Percentiles rank a stretch among this genome's conserved stretches.
Conservation (phyloP, 1,140 invertebrate species). For the Hypothenemus hampei region DNA sequence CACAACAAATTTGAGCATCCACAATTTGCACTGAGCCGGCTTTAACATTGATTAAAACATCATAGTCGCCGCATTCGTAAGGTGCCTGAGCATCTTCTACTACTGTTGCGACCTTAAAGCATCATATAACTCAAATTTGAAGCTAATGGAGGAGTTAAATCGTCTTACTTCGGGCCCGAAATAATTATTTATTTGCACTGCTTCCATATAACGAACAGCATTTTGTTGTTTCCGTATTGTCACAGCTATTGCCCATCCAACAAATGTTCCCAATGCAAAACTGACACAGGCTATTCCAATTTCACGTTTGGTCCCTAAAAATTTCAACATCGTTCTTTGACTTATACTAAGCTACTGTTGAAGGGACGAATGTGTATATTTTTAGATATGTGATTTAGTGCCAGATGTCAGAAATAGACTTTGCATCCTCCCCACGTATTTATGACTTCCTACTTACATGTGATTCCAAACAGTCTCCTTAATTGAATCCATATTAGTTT, state of each 20-base stretch:
- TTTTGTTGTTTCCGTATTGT: slow-evolving; percentile 40
- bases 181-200: slow-evolving; percentile 52
- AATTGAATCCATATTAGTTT: slow-evolving; percentile 33
- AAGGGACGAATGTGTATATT: background rate
- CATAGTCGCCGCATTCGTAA: slow-evolving; percentile 51
- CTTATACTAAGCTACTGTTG: background rate
- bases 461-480: slow-evolving; percentile 28
- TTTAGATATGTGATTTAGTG: background rate
- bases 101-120: slow-evolving; percentile 51
- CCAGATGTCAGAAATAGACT: background rate
- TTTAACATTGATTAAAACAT: slow-evolving; percentile 62
- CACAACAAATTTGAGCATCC: slow-evolving; percentile 59
- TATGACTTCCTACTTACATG: slow-evolving; percentile 32
- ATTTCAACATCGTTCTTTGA: background rate
- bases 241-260: slow-evolving; percentile 49
- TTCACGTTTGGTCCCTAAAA: slow-evolving; percentile 45
- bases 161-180: slow-evolving; percentile 50
- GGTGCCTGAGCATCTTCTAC: slow-evolving; percentile 57
- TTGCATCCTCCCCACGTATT: too few species aligned
- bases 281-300: slow-evolving; percentile 50
- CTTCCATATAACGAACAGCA: slow-evolving; percentile 50
- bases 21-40: slow-evolving; percentile 58
- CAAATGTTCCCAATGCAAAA: slow-evolving; percentile 47
- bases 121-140: background rate
- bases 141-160: background rate